These are phyloP conservation scores for Alces alces DNA, from an alignment of 2,113 vertebrate genomes.

Conservation along the genomic window DNA sequence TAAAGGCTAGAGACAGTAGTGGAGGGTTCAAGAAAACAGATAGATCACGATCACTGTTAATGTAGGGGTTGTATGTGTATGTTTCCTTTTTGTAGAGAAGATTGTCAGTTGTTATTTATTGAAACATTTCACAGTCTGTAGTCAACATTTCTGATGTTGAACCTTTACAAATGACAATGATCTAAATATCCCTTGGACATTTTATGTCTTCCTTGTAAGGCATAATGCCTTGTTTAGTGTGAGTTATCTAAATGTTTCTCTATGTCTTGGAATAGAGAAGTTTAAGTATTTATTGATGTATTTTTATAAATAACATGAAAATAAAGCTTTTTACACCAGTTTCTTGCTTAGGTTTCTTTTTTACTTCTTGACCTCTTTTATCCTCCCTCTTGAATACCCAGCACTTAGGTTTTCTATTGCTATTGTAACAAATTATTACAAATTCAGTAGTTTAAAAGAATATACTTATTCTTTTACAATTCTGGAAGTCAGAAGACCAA, in stretches of 20 bases:
- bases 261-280: background rate
- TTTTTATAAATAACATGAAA: constrained; percentile 35
- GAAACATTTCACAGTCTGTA: background rate
- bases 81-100: background rate
- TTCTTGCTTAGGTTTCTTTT: background rate
- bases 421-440: background rate
- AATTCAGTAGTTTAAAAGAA: background rate
- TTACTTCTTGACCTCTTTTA: background rate
- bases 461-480: background rate
- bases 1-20: background rate
- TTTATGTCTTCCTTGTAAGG: constrained; percentile 66
- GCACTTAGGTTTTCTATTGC: background rate
- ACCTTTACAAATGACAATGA: constrained; percentile 44
- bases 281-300: constrained; percentile 36
- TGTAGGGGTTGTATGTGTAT: too few relatives aligned
- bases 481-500: background rate
- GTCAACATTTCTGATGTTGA: constrained; percentile 37
- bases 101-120: constrained; percentile 29
- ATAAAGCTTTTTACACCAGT: constrained; percentile 50
- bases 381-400: background rate
- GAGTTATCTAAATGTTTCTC: background rate
- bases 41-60: background rate
- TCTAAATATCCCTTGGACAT: constrained; percentile 64
- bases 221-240: constrained; percentile 55
- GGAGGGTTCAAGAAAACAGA: background rate